Conservation (phyloP, 2,888 invertebrate genomes). For the Carterocephalus palaemon region DNA sequence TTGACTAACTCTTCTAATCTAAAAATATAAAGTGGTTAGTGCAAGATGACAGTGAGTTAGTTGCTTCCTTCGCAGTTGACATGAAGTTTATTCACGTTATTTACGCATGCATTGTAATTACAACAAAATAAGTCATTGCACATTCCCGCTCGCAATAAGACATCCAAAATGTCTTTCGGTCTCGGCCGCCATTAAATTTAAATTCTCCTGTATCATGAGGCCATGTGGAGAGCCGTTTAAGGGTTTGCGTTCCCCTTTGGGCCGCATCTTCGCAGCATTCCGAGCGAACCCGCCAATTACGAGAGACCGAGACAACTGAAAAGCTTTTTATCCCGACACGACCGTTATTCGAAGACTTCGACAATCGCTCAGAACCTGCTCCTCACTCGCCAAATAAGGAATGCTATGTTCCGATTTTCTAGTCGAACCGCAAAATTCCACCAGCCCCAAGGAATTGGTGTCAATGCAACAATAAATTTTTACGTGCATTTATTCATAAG, state of each 20-base stretch:
- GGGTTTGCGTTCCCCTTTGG: conserved; percentile 60
- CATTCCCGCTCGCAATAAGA: conserved; percentile 2
- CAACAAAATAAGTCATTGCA: conserved; percentile 1
- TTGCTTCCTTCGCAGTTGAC: too few relatives aligned
- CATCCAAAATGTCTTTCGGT: conserved; percentile 31
- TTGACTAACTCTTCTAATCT: too few relatives aligned
- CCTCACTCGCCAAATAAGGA: conserved; percentile 53
- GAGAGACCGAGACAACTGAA: conserved; percentile 55
- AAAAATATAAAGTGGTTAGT: too few relatives aligned
- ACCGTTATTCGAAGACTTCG: conserved; percentile 70
- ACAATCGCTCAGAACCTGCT: conserved; percentile 67
- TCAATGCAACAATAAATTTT: conserved; percentile 73
- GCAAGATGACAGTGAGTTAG: too few relatives aligned
- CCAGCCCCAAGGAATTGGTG: conserved; percentile 64
- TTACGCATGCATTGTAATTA: too few relatives aligned
- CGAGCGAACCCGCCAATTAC: conserved; percentile 66
- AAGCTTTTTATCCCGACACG: conserved; percentile 49
- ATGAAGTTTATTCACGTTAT: too few relatives aligned
- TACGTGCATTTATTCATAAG: conserved; percentile 62
- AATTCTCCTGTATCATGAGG: conserved; percentile 63
- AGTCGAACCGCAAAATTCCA: conserved; percentile 57
- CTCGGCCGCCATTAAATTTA: conserved; percentile 44
- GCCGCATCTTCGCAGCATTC: conserved; percentile 68
- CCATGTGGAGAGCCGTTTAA: conserved; percentile 53
- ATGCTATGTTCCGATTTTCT: conserved; percentile 70